Evolutionary conservation across 2,888 invertebrate genomes (phyloP).

Genomic region (Pediacus dermestoides): DNA sequence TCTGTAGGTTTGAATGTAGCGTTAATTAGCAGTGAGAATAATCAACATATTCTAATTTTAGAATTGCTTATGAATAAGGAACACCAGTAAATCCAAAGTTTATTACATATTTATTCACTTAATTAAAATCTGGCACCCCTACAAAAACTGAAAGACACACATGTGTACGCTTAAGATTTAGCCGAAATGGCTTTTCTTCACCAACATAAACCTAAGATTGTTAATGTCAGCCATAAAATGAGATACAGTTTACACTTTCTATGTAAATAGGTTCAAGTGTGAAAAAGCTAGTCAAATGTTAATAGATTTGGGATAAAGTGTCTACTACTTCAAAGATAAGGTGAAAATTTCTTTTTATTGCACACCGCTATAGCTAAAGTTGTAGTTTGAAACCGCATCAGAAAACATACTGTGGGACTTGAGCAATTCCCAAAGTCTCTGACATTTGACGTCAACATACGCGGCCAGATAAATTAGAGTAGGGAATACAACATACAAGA

Average conservation of each 20-base stretch:
- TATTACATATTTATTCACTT: too few species aligned
- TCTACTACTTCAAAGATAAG: slow-evolving; percentile 11
- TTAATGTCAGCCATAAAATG: too few species aligned
- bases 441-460: slow-evolving; percentile 43
- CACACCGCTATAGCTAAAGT: slow-evolving; percentile 3
- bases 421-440: slow-evolving; percentile 43
- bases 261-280: slow-evolving; percentile 1
- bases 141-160: too few species aligned
- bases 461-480: slow-evolving; percentile 42
- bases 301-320: slow-evolving; percentile 6
- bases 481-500: slow-evolving; percentile 30
- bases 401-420: slow-evolving; percentile 46
- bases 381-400: slow-evolving; percentile 34
- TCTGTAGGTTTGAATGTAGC: too few species aligned
- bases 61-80: too few species aligned
- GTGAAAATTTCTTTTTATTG: slow-evolving; percentile 17
- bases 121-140: too few species aligned
- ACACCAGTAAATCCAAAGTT: too few species aligned
- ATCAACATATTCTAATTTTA: too few species aligned
- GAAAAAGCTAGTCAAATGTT: slow-evolving; percentile 8
- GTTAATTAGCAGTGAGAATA: too few species aligned
- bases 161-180: too few species aligned
- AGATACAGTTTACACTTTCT: not conserved
- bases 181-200: too few species aligned
- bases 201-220: too few species aligned